These are phyloP conservation scores for Irena cyanogastra DNA, from an alignment of 2,113 vertebrate genomes.

Conservation along the genomic window DNA sequence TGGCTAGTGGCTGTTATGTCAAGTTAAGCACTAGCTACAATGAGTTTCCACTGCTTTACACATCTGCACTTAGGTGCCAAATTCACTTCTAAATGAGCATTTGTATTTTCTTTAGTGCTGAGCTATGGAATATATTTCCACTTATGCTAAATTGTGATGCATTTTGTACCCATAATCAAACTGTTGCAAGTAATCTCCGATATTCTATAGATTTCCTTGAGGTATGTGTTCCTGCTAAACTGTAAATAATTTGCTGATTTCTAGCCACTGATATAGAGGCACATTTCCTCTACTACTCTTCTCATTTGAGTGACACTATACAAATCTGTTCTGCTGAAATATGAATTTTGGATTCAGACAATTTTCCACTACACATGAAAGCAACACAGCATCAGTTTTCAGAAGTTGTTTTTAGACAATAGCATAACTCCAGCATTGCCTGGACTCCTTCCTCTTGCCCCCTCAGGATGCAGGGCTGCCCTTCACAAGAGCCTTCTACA, in stretches of 20 bases:
- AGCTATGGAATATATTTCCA: background rate
- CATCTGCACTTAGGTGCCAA: background rate
- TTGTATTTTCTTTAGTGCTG: background rate
- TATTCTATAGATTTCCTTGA: background rate
- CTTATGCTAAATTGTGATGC: background rate
- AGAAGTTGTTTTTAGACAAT: background rate
- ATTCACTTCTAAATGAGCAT: background rate
- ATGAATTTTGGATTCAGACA: background rate
- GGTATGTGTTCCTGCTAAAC: background rate
- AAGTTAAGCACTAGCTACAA: background rate
- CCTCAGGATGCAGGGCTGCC: background rate
- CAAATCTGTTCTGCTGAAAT: background rate
- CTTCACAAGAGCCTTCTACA: background rate
- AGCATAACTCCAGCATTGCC: background rate
- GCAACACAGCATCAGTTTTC: background rate
- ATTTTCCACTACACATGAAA: background rate
- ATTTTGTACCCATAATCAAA: background rate
- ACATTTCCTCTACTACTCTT: background rate
- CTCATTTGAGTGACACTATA: background rate
- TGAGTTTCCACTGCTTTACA: background rate
- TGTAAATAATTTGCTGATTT: constrained; percentile 15
- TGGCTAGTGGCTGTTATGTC: background rate
- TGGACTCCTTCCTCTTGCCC: background rate
- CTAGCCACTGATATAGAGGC: background rate
- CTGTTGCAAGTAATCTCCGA: background rate